Conservation (phyloP, 2,113 vertebrate species). For the Myocastor coypus region DNA sequence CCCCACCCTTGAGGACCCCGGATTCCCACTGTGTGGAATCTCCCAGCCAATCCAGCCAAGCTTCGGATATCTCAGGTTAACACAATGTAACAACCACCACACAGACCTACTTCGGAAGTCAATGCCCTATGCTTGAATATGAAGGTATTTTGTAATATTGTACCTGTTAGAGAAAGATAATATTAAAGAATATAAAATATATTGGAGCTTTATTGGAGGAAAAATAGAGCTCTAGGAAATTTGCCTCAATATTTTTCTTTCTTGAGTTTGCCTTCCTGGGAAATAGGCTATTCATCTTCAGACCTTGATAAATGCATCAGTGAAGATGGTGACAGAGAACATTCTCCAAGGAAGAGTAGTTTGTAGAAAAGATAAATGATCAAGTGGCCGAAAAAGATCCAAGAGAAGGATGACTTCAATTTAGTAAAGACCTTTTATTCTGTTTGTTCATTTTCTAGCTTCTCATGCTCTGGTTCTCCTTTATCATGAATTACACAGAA, state of each 20-base stretch:
- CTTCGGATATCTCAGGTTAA: too few species aligned
- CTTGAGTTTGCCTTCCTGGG: neutral
- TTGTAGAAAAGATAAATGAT: neutral
- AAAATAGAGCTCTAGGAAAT: neutral
- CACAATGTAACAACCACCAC: too few species aligned
- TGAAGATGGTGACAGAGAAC: neutral
- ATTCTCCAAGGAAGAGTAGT: neutral
- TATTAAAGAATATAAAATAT: neutral
- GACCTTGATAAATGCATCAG: neutral
- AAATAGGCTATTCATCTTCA: neutral
- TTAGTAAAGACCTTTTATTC: neutral
- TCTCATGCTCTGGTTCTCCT: neutral
- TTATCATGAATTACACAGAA: neutral
- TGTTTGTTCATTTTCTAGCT: neutral
- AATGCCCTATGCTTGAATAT: neutral
- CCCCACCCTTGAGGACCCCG: too few species aligned
- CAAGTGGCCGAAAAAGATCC: neutral
- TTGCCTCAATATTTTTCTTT: neutral
- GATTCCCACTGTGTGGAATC: too few species aligned
- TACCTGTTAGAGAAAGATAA: neutral
- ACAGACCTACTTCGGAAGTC: neutral
- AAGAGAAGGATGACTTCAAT: neutral
- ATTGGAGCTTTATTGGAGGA: neutral
- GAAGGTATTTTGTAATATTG: neutral
- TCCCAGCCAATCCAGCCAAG: too few species aligned